Conservation (phyloP, 2,888 invertebrate species). For the Horisme vitalbata region DNA sequence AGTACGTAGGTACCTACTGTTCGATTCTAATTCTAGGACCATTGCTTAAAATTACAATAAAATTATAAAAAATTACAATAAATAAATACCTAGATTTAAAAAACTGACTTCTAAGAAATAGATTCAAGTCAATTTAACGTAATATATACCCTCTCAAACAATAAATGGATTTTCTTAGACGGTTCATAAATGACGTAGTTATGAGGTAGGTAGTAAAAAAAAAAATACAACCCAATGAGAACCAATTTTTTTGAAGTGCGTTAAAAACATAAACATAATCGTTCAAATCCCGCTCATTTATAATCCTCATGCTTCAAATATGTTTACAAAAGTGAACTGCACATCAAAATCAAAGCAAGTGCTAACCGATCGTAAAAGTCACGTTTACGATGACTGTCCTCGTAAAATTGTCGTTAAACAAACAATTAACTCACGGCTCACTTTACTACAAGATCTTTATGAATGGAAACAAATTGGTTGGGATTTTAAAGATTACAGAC, state of each 20-base stretch:
- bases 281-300: conserved; percentile 5
- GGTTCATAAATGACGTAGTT: no score
- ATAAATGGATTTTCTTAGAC: no score
- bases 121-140: no score
- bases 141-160: no score
- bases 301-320: conserved; percentile 27
- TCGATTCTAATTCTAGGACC: no score
- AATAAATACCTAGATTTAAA: no score
- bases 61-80: no score
- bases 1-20: no score
- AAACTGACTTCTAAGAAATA: no score
- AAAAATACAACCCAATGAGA: not conserved
- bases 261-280: not conserved
- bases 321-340: conserved; percentile 58
- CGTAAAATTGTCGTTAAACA: conserved; percentile 79
- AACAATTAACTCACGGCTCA: conserved; percentile 67
- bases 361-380: conserved; percentile 78
- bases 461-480: conserved; percentile 26
- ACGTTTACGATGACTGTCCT: conserved; percentile 72
- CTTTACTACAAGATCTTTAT: conserved; percentile 44
- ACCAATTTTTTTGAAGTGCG: no score
- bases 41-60: no score
- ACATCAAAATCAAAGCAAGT: conserved; percentile 64
- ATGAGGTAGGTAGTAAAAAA: no score
- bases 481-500: conserved; percentile 11